These are phyloP conservation scores for Leptobrachium ailaonicum DNA, from an alignment of 2,113 vertebrate genomes.

Conservation along the genomic window DNA sequence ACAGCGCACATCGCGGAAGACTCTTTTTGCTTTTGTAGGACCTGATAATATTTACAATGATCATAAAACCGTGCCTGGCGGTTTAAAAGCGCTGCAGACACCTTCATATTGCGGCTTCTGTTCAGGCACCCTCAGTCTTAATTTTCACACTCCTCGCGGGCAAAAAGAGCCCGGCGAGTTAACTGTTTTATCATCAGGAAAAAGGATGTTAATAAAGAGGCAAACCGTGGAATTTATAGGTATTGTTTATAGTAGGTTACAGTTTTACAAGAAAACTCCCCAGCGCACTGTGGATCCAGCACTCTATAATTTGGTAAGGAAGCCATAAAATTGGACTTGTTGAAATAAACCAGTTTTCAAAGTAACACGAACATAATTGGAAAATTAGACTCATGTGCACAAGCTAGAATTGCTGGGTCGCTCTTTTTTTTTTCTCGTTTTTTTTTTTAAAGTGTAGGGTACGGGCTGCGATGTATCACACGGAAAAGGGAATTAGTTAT, in stretches of 20 bases:
- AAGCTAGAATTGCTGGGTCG: conserved; percentile 12
- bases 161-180: conserved; percentile 18
- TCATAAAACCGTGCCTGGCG: conserved; percentile 41
- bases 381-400: conserved; percentile 48
- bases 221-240: conserved; percentile 45
- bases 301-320: conserved; percentile 50
- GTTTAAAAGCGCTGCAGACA: conserved; percentile 42
- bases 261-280: conserved; percentile 45
- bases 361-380: conserved; percentile 49
- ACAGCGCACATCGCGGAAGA: conserved; percentile 6
- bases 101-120: conserved; percentile 45
- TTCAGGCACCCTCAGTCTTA: conserved; percentile 41
- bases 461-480: conserved; percentile 21
- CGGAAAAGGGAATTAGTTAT: conserved; percentile 26
- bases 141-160: conserved; percentile 46
- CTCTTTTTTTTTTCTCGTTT: neutral
- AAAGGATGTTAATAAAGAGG: conserved; percentile 48
- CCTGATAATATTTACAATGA: conserved; percentile 42
- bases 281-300: conserved; percentile 26
- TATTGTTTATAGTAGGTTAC: conserved; percentile 45
- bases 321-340: conserved; percentile 48
- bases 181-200: conserved; percentile 50
- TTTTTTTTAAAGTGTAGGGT: conserved; percentile 5
- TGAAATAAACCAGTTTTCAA: conserved; percentile 50
- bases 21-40: conserved; percentile 15